These are phyloP conservation scores for Spea bombifrons DNA, from an alignment of 2,113 vertebrate species.

Conservation along the genomic window DNA sequence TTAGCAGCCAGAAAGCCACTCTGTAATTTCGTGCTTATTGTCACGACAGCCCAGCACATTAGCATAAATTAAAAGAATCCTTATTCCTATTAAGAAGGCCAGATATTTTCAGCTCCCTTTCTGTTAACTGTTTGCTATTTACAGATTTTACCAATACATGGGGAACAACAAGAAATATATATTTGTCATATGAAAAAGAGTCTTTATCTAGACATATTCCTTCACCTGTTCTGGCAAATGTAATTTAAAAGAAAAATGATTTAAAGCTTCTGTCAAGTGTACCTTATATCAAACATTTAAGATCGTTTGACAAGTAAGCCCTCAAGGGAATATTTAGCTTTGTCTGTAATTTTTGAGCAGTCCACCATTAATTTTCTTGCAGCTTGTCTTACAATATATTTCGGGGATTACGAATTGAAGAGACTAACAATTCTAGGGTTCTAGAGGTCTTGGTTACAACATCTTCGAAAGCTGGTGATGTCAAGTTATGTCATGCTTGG, in stretches of 20 bases:
- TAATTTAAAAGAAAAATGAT: not conserved
- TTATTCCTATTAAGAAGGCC: slow-evolving; percentile 81
- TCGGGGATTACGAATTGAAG: too few relatives aligned
- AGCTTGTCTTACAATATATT: not conserved
- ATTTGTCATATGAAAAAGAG: not conserved
- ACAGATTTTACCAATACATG: slow-evolving; percentile 49
- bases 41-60: slow-evolving; percentile 82
- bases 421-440: too few relatives aligned
- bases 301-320: not conserved
- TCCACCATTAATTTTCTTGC: not conserved
- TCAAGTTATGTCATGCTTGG: too few relatives aligned
- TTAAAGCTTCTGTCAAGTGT: not conserved
- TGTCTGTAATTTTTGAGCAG: not conserved
- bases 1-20: slow-evolving; percentile 85
- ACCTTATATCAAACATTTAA: not conserved
- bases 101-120: slow-evolving; percentile 73
- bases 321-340: not conserved
- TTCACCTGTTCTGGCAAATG: not conserved
- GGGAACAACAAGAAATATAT: not conserved
- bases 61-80: slow-evolving; percentile 84
- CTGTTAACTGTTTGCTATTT: slow-evolving; percentile 80
- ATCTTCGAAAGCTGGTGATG: too few relatives aligned
- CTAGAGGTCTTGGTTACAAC: too few relatives aligned
- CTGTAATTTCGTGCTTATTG: slow-evolving; percentile 85
- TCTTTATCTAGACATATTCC: not conserved